Base-by-base conservation (phyloP, 1,140 invertebrate species). In the Aphelinus certus region DNA sequence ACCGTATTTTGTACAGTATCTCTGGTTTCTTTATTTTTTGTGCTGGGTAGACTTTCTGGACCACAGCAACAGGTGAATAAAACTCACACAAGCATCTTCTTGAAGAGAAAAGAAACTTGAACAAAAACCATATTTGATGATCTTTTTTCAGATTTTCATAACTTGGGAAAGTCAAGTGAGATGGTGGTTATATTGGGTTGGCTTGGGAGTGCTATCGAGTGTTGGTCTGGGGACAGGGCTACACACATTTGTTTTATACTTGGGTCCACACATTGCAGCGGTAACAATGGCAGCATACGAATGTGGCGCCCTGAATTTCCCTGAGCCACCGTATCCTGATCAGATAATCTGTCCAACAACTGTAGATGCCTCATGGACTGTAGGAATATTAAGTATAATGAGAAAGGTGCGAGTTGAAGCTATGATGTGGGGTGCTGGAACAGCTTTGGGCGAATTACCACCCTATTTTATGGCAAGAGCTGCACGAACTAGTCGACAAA, bases 261-360 rank as follows among this genome's bases (percentile, higher is more conserved):
- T 99, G 79, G 97, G 98, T 43, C 96, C 96, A 43, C 94, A 95
- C 80, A 96, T 97, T 87, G 95, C 95, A 51, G 91, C 94, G 70
- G 98, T 99, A n/a, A 99, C 98, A 5, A 89, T 99, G 82, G 98
- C 98, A 58, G 98, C 97, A 0, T 98, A 98, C 87, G 97, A 99
- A 88, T 99, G 98, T 88, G 94, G 95, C 42, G 93, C 93, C 10
- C 89, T 99, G 0, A 93, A 99, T 83, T 99, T 99, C 86, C 98
- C 97, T 1, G 92, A 95, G 79, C 95, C 95, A 57, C 95, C 95
- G 0, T 96, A 96, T 90, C 95, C 94, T 61, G 94, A 95, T 85
- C 92, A 95, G 91, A 96, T 96, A 80, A 90, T 95, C 60, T 96
- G 95, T 85, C 94, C 95, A 2, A 88, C 90, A 10, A 89, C 89